Base-by-base conservation (phyloP, 92 coral and sea anemone genomes). In the Porites lobata region DNA sequence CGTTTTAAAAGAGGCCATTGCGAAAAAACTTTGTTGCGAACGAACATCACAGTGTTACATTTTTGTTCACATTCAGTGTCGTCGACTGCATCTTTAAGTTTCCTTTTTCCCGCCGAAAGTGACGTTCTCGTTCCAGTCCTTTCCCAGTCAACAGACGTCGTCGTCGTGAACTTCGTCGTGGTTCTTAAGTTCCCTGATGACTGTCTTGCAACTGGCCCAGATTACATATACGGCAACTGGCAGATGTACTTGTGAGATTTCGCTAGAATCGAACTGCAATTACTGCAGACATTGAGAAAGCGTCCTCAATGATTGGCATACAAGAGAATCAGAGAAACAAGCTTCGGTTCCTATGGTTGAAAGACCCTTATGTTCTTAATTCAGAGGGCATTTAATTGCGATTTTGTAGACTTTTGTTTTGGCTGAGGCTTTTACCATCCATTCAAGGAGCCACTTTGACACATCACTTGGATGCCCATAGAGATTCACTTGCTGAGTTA, bases 371-470 rank as follows among this genome's bases (percentile, higher is more conserved):
- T 29, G 75, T 82, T 7, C 74, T 75, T 54, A 88, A 50, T 50
- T 79, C 91, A 20, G 76, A 85, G 62, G 78, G 89, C 14, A 61
- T 81, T 17, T 58, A 89, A 47, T 62, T 73, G 17, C 79, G 77
- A 80, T 92, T 92, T 85, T 72, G 92, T 69, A 72, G 88, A 43
- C 84, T 89, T 8, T 91, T 92, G 6, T 92, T 89, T 76, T 86
- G 95, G 1, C 67, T 89, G 79, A 66, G 91, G 7, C 87, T 91
- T 7, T 92, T 93, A 32, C 95, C 95, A 73, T 69, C 95, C 56
- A 29, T 29, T 29, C 32, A 29, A 29, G 32, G 32, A 29, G 32
- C 32, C 32, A 29, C 32, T 29, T 29, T 29, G 4, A 29, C 32
- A 18, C 76, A 72, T 38, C 76, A 72, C 50, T 72, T 72, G 12